Evolutionary conservation across 2,888 invertebrate species (phyloP), one percentile per base, ranked within the genome.

Genomic region (Carterocephalus palaemon): DNA sequence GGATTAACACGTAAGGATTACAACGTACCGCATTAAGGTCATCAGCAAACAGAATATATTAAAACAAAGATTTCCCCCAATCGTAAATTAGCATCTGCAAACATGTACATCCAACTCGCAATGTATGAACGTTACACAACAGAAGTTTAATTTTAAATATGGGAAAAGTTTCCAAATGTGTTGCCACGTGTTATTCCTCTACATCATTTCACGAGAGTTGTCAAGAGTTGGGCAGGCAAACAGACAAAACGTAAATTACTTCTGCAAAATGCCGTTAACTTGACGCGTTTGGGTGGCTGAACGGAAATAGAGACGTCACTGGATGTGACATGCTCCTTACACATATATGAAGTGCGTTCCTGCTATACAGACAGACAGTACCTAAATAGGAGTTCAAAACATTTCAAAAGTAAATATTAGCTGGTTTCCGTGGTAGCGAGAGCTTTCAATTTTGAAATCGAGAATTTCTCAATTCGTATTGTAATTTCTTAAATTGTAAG

Each of bases 181-280:
- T 15, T 34, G 26, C 6, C 33, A 19, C 33, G 20, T 31, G 40
- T 40, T 40, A 26, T 42, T 42, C 41, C 41, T 33, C 26, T 16
- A 26, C 33, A 33, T 42, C 24, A 33, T 32, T 39, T n/a, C 17
- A 4, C 5, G 17, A 34, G 29, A 16, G 39, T 26, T 39, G 20
- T 38, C 31, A 29, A 12, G 20, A 41, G 24, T 31, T 40, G 3
- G 22, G 36, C 10, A 29, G 13, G 54, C 53, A 47, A 10, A 51
- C 55, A 50, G 49, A 54, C 60, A 54, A 56, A 57, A 63, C 56
- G 59, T 58, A 62, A 66, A 66, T 64, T 63, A 59, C 67, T 64
- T 64, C 59, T 56, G 59, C 51, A 40, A 58, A 56, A 56, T 49
- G 52, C 17, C 13, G 10, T 26, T 34, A 33, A 33, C 29, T 31